phyloP scores from a whole-genome alignment of 2,888 invertebrate genomes.

The Pimpla rufipes region DNA sequence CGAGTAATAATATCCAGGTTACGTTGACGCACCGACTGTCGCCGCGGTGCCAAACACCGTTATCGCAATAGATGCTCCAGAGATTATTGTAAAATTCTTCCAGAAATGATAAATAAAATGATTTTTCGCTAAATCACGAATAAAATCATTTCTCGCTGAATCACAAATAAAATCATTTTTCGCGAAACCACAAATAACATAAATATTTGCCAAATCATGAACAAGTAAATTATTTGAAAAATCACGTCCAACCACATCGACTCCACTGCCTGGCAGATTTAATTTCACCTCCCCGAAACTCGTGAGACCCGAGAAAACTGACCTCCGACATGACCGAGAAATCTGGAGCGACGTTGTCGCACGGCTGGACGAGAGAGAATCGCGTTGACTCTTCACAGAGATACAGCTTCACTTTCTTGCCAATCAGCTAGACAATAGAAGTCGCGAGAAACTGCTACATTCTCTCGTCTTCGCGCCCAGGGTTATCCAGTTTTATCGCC shows the following conservation, averaged over 20 bases:
- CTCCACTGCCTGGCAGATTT: background rate
- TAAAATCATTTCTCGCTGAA: no score
- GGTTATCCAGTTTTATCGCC: background rate
- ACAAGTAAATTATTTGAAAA: background rate
- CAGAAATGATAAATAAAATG: no score
- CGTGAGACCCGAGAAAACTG: background rate
- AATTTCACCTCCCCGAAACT: background rate
- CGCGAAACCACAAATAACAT: no score
- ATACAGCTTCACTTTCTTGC: conserved; percentile 20
- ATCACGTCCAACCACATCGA: background rate
- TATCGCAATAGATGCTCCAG: no score
- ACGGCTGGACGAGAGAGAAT: conserved; percentile 19
- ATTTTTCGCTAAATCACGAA: no score
- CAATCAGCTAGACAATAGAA: conserved; percentile 16
- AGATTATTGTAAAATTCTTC: no score
- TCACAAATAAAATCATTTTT: no score
- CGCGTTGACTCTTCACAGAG: background rate
- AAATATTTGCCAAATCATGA: no score
- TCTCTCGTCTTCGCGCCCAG: conserved; percentile 1
- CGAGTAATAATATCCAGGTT: no score
- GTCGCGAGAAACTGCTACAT: background rate
- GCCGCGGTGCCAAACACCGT: no score
- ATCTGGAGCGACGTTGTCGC: conserved; percentile 26
- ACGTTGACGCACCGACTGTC: no score
- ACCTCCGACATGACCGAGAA: conserved; percentile 23